Evolutionary conservation across 1,140 invertebrate species (phyloP).

Genomic region (Drosophila mojavensis): DNA sequence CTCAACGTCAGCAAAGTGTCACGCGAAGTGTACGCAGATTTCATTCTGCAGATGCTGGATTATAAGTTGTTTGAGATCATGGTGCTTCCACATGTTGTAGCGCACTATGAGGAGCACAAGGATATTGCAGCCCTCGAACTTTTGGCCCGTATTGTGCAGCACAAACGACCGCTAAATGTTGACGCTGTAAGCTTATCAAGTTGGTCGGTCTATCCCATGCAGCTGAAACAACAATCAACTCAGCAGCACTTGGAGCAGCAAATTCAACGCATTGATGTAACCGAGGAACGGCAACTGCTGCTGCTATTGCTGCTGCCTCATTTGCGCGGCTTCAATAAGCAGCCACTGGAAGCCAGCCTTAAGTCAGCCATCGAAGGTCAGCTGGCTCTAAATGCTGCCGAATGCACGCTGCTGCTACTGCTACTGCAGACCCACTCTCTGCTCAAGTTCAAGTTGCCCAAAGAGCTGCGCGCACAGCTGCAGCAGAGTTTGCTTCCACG

Average conservation of each 20-base stretch:
- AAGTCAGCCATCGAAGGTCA: constrained; percentile 28
- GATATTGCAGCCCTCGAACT: constrained; percentile 86
- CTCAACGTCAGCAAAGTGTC: constrained; percentile 84
- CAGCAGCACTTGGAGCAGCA: constrained; percentile 45
- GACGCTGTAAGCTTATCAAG: constrained; percentile 86
- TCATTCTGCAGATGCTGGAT: constrained; percentile 87
- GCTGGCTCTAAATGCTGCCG: background rate
- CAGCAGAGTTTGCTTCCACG: constrained; percentile 17
- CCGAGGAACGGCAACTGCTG: constrained; percentile 48
- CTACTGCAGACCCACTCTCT: constrained; percentile 62
- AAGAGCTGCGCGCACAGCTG: constrained; percentile 14
- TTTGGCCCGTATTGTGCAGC: constrained; percentile 88
- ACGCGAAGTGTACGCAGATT: constrained; percentile 86
- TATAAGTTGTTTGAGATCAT: constrained; percentile 90
- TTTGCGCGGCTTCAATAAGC: constrained; percentile 55
- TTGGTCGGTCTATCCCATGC: constrained; percentile 88
- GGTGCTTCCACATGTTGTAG: constrained; percentile 89
- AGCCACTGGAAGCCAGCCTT: constrained; percentile 44
- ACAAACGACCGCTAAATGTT: constrained; percentile 87
- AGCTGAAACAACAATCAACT: constrained; percentile 84
- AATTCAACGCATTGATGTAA: constrained; percentile 33
- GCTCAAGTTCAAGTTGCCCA: constrained; percentile 54
- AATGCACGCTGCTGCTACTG: constrained; percentile 46
- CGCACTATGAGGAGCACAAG: constrained; percentile 86
- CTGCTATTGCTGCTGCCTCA: constrained; percentile 63